Percentiles rank a stretch among this genome's conserved stretches.
Conservation (phyloP, 1,140 invertebrate species). For the Pemphigus obesinymphae region DNA sequence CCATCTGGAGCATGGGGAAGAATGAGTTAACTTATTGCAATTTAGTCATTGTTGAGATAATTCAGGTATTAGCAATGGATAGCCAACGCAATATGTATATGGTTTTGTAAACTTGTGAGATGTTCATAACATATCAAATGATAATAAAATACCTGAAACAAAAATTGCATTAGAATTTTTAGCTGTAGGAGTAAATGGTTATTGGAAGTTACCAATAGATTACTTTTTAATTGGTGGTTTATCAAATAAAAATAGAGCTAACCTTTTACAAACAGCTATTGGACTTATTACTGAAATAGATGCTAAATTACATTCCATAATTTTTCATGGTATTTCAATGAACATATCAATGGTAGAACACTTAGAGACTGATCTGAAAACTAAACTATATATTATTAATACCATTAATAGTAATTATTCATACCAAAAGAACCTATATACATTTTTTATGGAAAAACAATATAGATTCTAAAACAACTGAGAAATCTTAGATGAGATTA, state of each 20-base stretch:
- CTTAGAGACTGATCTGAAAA: constrained; percentile 38
- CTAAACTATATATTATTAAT: background rate
- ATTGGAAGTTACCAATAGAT: background rate
- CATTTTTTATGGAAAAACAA: background rate
- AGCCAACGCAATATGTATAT: background rate
- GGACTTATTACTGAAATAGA: constrained; percentile 43
- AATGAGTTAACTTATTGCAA: background rate
- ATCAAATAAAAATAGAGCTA: background rate
- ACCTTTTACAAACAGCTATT: constrained; percentile 44
- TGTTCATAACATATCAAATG: background rate
- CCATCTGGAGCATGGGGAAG: background rate
- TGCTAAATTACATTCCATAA: constrained; percentile 47
- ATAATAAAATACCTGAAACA: background rate
- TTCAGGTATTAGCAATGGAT: background rate
- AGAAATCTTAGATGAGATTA: background rate
- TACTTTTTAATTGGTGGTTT: constrained; percentile 17
- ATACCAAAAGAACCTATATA: background rate
- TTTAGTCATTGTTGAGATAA: background rate
- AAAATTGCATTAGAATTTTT: background rate
- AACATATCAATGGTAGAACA: constrained; percentile 44
- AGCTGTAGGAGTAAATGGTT: background rate
- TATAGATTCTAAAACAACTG: background rate
- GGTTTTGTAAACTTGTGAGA: background rate
- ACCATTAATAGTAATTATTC: no score
- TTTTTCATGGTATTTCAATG: constrained; percentile 47